These are phyloP conservation scores for Poeciliopsis retropinna DNA, from an alignment of 2,113 vertebrate species.

Conservation along the genomic window DNA sequence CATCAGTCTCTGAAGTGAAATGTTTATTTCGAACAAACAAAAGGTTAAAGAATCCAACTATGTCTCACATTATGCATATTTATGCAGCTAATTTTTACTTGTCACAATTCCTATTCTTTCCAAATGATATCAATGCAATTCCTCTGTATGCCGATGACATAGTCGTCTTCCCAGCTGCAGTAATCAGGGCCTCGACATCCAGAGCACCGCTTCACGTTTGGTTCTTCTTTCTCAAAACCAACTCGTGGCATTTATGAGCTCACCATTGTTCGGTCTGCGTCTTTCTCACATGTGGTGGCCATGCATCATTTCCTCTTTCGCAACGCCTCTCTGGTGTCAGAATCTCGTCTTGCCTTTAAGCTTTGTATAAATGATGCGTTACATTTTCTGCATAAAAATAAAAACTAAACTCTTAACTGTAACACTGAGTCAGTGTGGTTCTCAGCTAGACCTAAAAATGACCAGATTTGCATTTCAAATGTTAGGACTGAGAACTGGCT, in stretches of 20 bases:
- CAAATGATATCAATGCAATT: not conserved
- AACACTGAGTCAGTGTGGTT: not conserved
- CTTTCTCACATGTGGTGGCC: not conserved
- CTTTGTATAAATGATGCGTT: not conserved
- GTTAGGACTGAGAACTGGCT: not conserved
- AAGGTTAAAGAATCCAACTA: too few relatives aligned
- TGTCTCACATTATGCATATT: too few relatives aligned
- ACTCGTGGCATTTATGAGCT: not conserved
- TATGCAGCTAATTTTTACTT: too few relatives aligned
- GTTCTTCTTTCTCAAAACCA: not conserved
- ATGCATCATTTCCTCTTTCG: not conserved
- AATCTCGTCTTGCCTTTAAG: too few relatives aligned
- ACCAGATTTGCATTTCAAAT: not conserved
- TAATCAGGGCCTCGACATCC: slow-evolving; percentile 19
- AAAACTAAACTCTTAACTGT: too few relatives aligned
- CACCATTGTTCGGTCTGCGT: not conserved
- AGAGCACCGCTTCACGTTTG: slow-evolving; percentile 8
- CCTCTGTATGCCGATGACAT: slow-evolving; percentile 61
- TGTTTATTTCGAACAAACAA: too few relatives aligned
- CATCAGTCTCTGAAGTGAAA: too few relatives aligned
- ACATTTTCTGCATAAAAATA: not conserved
- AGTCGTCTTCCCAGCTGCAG: slow-evolving; percentile 22
- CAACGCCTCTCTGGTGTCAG: not conserved
- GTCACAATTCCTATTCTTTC: too few relatives aligned
- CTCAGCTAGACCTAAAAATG: not conserved